Evolutionary conservation across 1,140 invertebrate genomes (phyloP).

Genomic region (Mamestra configurata): DNA sequence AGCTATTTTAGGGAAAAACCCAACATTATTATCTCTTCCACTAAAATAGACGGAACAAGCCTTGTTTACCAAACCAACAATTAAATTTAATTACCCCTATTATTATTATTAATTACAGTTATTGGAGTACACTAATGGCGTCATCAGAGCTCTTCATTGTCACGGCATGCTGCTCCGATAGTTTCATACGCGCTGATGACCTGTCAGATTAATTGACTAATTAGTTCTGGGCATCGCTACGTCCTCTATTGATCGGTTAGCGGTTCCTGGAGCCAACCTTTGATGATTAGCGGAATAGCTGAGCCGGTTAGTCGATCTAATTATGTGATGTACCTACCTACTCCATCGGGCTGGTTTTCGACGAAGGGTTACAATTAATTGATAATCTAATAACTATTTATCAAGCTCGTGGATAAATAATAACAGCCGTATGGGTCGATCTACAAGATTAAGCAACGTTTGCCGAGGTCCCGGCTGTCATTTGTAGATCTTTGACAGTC

Average conservation of each 20-base stretch:
- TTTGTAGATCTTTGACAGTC: too few relatives aligned
- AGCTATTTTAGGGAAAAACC: not conserved
- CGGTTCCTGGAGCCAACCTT: not conserved
- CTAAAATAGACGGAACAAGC: not conserved
- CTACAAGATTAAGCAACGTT: too few relatives aligned
- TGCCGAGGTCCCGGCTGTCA: too few relatives aligned
- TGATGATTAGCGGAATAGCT: not conserved
- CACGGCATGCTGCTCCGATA: conserved; percentile 7
- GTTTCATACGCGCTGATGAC: conserved; percentile 24
- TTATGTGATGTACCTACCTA: too few relatives aligned
- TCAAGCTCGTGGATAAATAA: too few relatives aligned
- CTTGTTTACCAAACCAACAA: not conserved
- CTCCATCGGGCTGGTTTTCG: too few relatives aligned
- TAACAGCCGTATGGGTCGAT: too few relatives aligned
- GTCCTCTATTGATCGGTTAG: conserved; percentile 4
- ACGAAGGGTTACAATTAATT: too few relatives aligned
- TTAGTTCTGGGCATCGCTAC: conserved; percentile 7
- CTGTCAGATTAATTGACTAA: conserved; percentile 40
- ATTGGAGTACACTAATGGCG: not conserved
- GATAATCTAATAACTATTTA: too few relatives aligned
- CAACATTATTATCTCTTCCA: not conserved
- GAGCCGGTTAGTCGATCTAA: not conserved
- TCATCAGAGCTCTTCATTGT: conserved; percentile 8
- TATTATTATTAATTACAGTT: conserved; percentile 2
- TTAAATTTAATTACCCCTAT: not conserved